phyloP scores from a whole-genome alignment of 2,797 vertebrate genomes.

The Pteronotus mesoamericanus region DNA sequence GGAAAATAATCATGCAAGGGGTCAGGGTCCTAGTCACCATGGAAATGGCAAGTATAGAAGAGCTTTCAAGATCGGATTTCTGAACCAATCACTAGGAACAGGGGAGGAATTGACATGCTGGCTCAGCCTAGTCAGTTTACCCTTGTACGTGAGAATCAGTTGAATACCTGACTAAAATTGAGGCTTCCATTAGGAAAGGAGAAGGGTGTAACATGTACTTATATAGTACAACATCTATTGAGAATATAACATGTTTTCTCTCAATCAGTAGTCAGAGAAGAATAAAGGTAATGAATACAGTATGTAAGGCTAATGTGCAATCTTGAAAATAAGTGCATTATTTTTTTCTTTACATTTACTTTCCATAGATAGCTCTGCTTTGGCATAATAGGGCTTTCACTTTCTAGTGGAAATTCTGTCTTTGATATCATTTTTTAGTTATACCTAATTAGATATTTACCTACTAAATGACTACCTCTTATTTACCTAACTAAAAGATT shows the following conservation, averaged over 20 bases:
- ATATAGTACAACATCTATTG: not conserved
- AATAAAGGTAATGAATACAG: not conserved
- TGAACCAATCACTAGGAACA: not conserved
- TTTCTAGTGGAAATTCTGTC: not conserved
- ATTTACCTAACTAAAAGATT: not conserved
- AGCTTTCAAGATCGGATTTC: not conserved
- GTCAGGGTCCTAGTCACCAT: not conserved
- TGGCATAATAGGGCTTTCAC: not conserved
- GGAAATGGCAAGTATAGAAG: not conserved
- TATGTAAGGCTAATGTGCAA: not conserved
- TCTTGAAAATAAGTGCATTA: not conserved
- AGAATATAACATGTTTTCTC: not conserved
- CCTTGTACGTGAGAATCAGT: not conserved
- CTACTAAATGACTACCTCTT: not conserved
- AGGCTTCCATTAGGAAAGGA: not conserved
- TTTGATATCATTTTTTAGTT: constrained; percentile 10
- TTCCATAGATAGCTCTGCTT: not conserved
- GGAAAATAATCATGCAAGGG: not conserved
- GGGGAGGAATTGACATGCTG: not conserved
- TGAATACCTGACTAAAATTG: not conserved
- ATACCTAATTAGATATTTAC: not conserved
- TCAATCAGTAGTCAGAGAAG: not conserved
- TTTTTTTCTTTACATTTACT: not conserved
- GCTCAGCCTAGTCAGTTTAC: not conserved
- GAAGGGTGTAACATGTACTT: not conserved